Base-by-base conservation (phyloP, 2,888 invertebrate species). In the Mesochorus sp. region DNA sequence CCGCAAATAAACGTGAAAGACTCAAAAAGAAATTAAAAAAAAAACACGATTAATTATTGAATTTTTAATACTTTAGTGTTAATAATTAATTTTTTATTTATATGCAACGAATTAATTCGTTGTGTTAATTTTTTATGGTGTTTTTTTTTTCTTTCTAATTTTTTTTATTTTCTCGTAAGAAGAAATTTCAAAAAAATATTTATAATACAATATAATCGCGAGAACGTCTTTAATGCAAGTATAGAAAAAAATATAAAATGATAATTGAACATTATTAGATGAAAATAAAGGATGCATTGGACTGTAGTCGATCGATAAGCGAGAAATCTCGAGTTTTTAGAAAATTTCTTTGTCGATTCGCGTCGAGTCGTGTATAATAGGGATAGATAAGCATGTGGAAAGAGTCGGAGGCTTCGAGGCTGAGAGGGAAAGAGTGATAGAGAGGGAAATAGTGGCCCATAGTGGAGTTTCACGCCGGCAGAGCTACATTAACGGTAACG, bases 401-500 rank as follows among this genome's bases (percentile, higher is more conserved):
- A 59, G 55, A 53, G 53, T 61, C 42, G 12, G 51, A 64, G 59
- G 44, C 28, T 28, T n/a, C 42, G 12, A n/a, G 31, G 24, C 19
- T 10, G 37, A 39, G 26, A 51, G 24, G 12, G 51, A 19, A 14
- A 21, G 24, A 31, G 28, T 28, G 28, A 34, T 47, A 39, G 47
- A 67, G 61, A 44, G 51, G 21, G 12, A 12, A 5, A n/a, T 8
- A 12, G 61, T 59, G 49, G 42, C 34, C 51, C 47, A n/a, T 34
- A 28, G n/a, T n/a, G n/a, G 55, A 72, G 72, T 55, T 61, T 55
- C 57, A 39, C 62, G 42, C 72, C 49, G 59, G 49, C 64, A 31
- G 71, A 62, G 73, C 73, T 70, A 61, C 78, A 74, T 78, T 70
- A 78, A 78, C 74, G 78, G 78, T 68, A 70, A 59, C 77, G 70